These are phyloP conservation scores for Spisula subtruncata DNA, from an alignment of 2,888 invertebrate species.

Conservation along the genomic window DNA sequence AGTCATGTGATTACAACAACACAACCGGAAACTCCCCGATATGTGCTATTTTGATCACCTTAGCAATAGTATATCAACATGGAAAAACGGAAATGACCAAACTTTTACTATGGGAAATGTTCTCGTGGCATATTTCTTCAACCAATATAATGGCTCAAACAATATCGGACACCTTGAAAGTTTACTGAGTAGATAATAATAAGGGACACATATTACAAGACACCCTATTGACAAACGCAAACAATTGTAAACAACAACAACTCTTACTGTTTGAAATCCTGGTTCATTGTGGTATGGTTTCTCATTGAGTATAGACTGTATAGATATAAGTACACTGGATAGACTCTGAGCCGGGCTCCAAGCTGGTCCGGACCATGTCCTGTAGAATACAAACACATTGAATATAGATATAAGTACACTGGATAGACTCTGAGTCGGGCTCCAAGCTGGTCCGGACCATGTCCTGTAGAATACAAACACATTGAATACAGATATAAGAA, in stretches of 20 bases:
- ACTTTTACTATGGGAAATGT: too few relatives aligned
- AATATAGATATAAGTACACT: slow-evolving; percentile 89
- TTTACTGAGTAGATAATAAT: too few relatives aligned
- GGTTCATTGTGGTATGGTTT: slow-evolving; percentile 91
- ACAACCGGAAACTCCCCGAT: too few relatives aligned
- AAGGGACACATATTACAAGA: neutral
- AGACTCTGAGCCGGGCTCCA: slow-evolving; percentile 90
- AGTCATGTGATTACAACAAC: too few relatives aligned
- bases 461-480: slow-evolving; percentile 86
- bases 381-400: slow-evolving; percentile 61
- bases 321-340: slow-evolving; percentile 89
- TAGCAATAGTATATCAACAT: too few relatives aligned
- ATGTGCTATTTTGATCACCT: too few relatives aligned
- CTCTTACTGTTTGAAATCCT: slow-evolving; percentile 89
- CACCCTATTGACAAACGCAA: too few relatives aligned
- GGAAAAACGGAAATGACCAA: too few relatives aligned
- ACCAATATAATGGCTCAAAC: too few relatives aligned
- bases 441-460: slow-evolving; percentile 90
- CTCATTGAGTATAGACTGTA: slow-evolving; percentile 90
- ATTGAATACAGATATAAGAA: slow-evolving; percentile 88
- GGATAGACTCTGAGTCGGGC: slow-evolving; percentile 89
- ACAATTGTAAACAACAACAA: neutral
- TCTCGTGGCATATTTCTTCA: too few relatives aligned
- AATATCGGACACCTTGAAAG: too few relatives aligned
- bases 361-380: slow-evolving; percentile 90